Evolutionary conservation across 2,113 vertebrate genomes (phyloP).

Genomic region (Acrocephalus arundinaceus): DNA sequence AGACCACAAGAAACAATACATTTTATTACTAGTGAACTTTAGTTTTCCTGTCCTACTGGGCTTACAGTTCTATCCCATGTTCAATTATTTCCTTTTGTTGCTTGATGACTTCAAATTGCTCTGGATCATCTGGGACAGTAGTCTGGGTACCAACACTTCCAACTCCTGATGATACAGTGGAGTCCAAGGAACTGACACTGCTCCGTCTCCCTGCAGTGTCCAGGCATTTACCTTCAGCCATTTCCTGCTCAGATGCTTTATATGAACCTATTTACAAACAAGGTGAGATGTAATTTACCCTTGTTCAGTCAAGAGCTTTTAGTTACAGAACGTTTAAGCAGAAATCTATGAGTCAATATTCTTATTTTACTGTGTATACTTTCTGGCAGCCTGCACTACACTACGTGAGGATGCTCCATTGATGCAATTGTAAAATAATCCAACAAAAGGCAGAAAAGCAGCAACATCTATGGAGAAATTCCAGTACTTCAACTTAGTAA

Average conservation of each 20-base stretch:
- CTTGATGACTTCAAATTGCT: conserved; percentile 98
- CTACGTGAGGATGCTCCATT: neutral
- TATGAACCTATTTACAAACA: conserved; percentile 82
- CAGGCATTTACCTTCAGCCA: conserved; percentile 82
- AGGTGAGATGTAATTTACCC: neutral
- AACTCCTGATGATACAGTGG: conserved; percentile 85
- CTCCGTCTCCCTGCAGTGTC: conserved; percentile 84
- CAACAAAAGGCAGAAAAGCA: neutral
- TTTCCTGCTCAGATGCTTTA: conserved; percentile 82
- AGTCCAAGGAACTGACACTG: conserved; percentile 92
- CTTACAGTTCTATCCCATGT: conserved; percentile 96
- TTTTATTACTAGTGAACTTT: neutral
- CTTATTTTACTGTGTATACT: neutral
- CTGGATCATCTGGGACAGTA: conserved; percentile 86
- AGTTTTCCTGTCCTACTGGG: neutral
- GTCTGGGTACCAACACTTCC: conserved; percentile 74
- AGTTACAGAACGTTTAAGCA: neutral
- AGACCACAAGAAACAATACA: neutral
- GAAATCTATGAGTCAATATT: neutral
- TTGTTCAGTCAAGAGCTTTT: neutral
- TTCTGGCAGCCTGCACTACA: neutral
- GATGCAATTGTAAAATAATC: neutral
- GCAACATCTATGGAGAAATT: neutral
- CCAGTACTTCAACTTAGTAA: neutral
- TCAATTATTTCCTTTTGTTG: conserved; percentile 99